Conservation (phyloP, 92 coral and sea anemone genomes). For the Porites evermanni region DNA sequence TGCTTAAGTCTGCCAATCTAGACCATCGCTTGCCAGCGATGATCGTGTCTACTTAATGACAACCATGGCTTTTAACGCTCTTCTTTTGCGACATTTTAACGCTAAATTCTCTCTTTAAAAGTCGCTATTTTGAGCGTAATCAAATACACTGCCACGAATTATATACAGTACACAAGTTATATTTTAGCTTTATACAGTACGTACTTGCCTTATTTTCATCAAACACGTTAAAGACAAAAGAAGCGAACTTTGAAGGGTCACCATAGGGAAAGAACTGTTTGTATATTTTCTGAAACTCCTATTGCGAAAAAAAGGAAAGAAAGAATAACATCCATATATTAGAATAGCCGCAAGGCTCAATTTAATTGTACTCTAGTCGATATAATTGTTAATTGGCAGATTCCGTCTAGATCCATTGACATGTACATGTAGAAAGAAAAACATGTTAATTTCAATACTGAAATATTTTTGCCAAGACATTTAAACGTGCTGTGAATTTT, state of each 20-base stretch:
- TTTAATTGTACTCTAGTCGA: constrained; percentile 26
- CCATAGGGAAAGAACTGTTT: constrained; percentile 98
- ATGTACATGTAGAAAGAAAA: no score
- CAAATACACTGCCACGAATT: no score
- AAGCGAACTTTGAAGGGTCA: constrained; percentile 93
- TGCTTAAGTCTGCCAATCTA: no score
- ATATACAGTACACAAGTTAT: not conserved
- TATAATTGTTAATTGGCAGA: constrained; percentile 16
- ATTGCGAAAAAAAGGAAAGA: constrained; percentile 19
- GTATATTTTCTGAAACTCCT: constrained; percentile 98
- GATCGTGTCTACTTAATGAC: no score
- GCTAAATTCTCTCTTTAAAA: no score
- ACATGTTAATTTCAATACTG: no score
- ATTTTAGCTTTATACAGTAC: not conserved
- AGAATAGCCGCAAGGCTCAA: not conserved
- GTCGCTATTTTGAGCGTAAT: no score
- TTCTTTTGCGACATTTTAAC: no score
- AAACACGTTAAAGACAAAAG: constrained; percentile 97
- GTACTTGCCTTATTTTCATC: constrained; percentile 91
- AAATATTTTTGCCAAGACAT: no score
- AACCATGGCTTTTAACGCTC: no score
- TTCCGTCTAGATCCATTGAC: not conserved
- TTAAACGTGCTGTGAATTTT: not conserved
- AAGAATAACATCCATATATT: not conserved
- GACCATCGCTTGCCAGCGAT: no score